These are phyloP conservation scores for Rhinella marina DNA, from an alignment of 2,797 vertebrate species.

Conservation along the genomic window DNA sequence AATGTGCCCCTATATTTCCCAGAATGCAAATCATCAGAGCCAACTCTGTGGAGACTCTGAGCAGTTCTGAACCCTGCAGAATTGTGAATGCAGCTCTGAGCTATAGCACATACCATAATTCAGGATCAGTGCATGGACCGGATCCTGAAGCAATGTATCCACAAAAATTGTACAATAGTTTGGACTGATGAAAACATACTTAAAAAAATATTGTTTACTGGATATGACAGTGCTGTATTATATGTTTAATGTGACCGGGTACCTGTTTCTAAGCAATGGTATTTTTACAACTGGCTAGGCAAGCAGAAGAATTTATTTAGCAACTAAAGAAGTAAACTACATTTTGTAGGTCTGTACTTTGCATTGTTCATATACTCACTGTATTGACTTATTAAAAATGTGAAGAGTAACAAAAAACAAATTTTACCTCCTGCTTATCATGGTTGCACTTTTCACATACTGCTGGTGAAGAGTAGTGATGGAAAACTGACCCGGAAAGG, in stretches of 20 bases:
- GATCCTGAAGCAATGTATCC: background rate
- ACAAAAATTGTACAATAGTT: background rate
- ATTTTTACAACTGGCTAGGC: background rate
- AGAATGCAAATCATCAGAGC: background rate
- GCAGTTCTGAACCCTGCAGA: background rate
- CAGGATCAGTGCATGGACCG: background rate
- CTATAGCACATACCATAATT: background rate
- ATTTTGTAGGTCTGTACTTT: background rate
- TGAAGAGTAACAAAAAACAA: background rate
- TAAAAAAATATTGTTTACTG: too few species aligned
- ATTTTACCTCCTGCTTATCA: constrained; percentile 90
- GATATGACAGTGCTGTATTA: background rate
- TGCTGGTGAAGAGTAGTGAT: constrained; percentile 94
- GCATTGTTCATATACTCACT: background rate
- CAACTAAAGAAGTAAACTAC: background rate
- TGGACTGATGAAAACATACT: too few species aligned
- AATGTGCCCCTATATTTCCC: background rate
- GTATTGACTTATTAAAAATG: background rate
- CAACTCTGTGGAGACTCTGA: background rate
- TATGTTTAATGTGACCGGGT: too few species aligned
- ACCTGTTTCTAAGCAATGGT: background rate
- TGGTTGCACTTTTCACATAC: constrained; percentile 89
- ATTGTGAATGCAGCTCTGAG: background rate
- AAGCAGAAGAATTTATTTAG: background rate
- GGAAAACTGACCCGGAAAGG: constrained; percentile 98